Conservation (phyloP, 2,888 invertebrate species). For the Cyclophora albipunctata region DNA sequence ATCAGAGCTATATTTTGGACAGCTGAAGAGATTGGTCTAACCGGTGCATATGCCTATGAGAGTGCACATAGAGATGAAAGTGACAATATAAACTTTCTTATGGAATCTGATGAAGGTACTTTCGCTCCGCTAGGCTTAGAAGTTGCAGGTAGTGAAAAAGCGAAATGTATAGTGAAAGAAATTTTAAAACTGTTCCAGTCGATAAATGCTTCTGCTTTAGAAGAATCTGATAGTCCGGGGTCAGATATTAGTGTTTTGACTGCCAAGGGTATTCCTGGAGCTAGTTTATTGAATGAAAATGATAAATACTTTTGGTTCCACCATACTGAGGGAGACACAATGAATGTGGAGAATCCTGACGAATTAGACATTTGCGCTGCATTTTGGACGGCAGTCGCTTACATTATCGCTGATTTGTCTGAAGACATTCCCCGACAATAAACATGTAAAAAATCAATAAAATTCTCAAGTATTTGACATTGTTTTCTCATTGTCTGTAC, state of each 20-base stretch:
- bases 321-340: conserved; percentile 86
- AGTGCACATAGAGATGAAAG: conserved; percentile 72
- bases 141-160: conserved; percentile 77
- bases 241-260: conserved; percentile 82
- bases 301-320: conserved; percentile 84
- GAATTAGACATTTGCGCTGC: conserved; percentile 84
- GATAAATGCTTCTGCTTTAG: conserved; percentile 79
- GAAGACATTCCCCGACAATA: conserved; percentile 77
- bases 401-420: conserved; percentile 85
- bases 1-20: conserved; percentile 87
- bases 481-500: not conserved
- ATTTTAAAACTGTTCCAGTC: conserved; percentile 79
- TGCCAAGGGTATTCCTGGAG: conserved; percentile 80
- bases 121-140: conserved; percentile 82
- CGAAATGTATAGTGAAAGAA: conserved; percentile 80
- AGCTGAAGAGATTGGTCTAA: conserved; percentile 82
- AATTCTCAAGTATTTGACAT: not conserved
- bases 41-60: conserved; percentile 80
- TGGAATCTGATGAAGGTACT: conserved; percentile 90
- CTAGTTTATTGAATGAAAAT: conserved; percentile 80
- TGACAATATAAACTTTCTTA: conserved; percentile 81
- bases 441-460: not conserved
- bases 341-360: conserved; percentile 82
- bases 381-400: conserved; percentile 85
- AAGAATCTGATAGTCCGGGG: conserved; percentile 73